Percentiles rank a stretch among this genome's conserved stretches.
phyloP scores from a whole-genome alignment of 2,888 invertebrate genomes.

The Himalopsyche tibetana region DNA sequence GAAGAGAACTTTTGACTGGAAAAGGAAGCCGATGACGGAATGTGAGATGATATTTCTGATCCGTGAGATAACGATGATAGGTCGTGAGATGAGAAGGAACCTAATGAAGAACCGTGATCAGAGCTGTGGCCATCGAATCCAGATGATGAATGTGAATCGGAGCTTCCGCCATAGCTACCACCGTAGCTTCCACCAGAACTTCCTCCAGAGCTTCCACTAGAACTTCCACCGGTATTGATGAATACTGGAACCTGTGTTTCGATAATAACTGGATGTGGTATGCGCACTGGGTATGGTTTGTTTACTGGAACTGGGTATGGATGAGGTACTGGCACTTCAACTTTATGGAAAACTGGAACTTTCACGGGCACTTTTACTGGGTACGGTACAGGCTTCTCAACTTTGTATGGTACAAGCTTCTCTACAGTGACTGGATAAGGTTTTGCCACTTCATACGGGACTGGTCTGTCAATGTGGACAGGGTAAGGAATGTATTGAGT shows the following conservation, averaged over 20 bases:
- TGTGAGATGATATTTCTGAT: too few species aligned
- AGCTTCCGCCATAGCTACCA: neutral
- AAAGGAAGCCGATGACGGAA: too few species aligned
- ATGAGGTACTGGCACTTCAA: constrained; percentile 47
- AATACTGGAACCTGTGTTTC: constrained; percentile 37
- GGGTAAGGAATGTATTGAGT: constrained; percentile 5
- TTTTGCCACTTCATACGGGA: neutral
- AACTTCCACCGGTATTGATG: neutral
- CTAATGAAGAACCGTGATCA: neutral
- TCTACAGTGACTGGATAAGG: constrained; percentile 11
- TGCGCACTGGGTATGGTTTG: neutral
- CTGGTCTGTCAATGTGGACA: constrained; percentile 68
- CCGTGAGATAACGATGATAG: neutral
- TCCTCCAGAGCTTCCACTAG: neutral
- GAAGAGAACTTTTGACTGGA: too few species aligned
- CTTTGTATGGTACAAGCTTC: constrained; percentile 3
- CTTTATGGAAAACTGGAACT: constrained; percentile 48
- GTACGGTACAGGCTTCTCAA: constrained; percentile 52
- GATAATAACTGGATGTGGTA: constrained; percentile 53
- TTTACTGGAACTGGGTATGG: constrained; percentile 52
- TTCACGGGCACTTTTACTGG: constrained; percentile 52
- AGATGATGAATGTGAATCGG: neutral
- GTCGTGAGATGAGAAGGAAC: neutral
- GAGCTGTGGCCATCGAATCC: neutral
- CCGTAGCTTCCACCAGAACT: neutral